Conservation (phyloP, 92 coral and sea anemone species). For the Zoanthus solanderi region DNA sequence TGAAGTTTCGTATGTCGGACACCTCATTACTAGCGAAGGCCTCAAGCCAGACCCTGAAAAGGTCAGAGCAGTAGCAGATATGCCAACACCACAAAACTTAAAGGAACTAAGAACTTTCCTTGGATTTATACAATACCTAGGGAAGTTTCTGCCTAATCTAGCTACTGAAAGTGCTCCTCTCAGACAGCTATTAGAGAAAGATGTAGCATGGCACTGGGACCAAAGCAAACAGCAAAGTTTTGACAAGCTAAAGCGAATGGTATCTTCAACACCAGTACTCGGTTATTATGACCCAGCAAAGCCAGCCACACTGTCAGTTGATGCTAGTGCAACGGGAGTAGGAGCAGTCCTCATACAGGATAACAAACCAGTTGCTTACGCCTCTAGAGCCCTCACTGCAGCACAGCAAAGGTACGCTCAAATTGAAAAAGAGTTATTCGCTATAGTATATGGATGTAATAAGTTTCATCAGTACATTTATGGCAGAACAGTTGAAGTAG, state of each 20-base stretch:
- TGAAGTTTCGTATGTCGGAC: slow-evolving; percentile 37
- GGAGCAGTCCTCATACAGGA: slow-evolving; percentile 37
- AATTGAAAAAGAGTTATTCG: slow-evolving; percentile 18
- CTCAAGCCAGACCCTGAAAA: slow-evolving; percentile 29
- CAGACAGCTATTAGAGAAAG: slow-evolving; percentile 37
- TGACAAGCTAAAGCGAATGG: slow-evolving; percentile 37
- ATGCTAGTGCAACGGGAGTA: slow-evolving; percentile 27
- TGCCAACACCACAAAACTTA: slow-evolving; percentile 34
- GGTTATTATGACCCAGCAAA: slow-evolving; percentile 38
- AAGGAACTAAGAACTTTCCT: slow-evolving; percentile 43
- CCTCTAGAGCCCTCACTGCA: slow-evolving; percentile 38
- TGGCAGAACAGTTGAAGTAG: slow-evolving; percentile 27
- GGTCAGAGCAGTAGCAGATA: slow-evolving; percentile 38
- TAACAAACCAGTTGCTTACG: slow-evolving; percentile 18
- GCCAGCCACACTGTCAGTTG: slow-evolving; percentile 44
- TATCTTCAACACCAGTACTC: slow-evolving; percentile 32
- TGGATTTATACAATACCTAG: slow-evolving; percentile 53
- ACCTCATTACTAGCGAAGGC: slow-evolving; percentile 28
- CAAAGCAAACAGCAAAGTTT: slow-evolving; percentile 33
- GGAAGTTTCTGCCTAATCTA: slow-evolving; percentile 48
- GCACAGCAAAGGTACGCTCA: slow-evolving; percentile 29
- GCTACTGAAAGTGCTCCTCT: slow-evolving; percentile 52
- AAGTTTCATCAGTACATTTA: slow-evolving; percentile 21
- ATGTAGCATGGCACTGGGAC: slow-evolving; percentile 55
- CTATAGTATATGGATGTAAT: slow-evolving; percentile 5